Conservation (phyloP, 1,140 invertebrate species). For the Ostrea edulis region DNA sequence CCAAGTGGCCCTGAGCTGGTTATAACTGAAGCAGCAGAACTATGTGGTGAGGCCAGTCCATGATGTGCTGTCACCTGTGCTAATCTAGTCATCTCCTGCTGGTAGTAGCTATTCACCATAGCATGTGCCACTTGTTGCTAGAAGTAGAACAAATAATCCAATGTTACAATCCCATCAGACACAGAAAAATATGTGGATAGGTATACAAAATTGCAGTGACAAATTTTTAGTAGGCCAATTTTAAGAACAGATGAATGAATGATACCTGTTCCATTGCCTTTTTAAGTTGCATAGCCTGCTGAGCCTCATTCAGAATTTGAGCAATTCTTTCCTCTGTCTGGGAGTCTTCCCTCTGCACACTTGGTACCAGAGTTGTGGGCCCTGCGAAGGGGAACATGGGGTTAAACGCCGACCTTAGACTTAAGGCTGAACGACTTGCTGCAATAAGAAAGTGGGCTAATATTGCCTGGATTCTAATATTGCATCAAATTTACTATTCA, state of each 20-base stretch:
- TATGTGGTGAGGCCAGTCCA: slow-evolving; percentile 41
- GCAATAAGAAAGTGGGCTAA: slow-evolving; percentile 19
- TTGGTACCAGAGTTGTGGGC: slow-evolving; percentile 79
- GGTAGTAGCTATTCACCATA: slow-evolving; percentile 76
- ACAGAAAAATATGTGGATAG: no score
- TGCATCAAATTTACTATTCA: background rate
- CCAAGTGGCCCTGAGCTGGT: background rate
- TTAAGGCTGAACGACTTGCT: slow-evolving; percentile 25
- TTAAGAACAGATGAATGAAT: background rate
- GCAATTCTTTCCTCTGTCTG: slow-evolving; percentile 95
- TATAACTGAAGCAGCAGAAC: slow-evolving; percentile 39
- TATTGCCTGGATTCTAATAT: slow-evolving; percentile 21
- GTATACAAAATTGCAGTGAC: no score
- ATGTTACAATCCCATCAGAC: no score
- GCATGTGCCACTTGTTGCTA: slow-evolving; percentile 74
- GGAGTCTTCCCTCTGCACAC: slow-evolving; percentile 86
- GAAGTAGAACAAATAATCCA: slow-evolving; percentile 78
- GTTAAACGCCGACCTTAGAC: slow-evolving; percentile 45
- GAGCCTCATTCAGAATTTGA: slow-evolving; percentile 94
- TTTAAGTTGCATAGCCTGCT: slow-evolving; percentile 80
- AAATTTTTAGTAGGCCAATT: background rate
- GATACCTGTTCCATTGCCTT: slow-evolving; percentile 52
- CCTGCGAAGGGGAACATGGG: slow-evolving; percentile 80
- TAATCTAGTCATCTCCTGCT: slow-evolving; percentile 72
- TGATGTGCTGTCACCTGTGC: slow-evolving; percentile 48